Evolutionary conservation across 2,797 vertebrate species (phyloP), one percentile per base, ranked within the genome.

Genomic region (Monodelphis domestica): DNA sequence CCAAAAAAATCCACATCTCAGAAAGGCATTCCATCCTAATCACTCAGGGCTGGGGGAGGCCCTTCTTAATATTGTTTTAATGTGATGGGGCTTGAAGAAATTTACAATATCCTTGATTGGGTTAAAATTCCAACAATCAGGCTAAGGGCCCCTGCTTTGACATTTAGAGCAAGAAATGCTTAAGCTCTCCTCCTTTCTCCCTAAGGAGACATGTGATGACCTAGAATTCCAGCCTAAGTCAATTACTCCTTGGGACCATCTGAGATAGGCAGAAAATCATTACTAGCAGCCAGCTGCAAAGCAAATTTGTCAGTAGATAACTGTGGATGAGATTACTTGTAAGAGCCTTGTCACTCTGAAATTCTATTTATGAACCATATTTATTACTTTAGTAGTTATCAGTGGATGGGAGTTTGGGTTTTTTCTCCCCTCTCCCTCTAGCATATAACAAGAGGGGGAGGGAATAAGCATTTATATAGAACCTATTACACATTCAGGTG

Each of bases 21-120:
- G 6, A 78, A 78, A 78, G 70, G 70, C 70, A 78, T 78, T 78
- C 70, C 70, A 78, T 21, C 38, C 38, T 78, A 78, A 78, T 78
- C 70, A 78, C 70, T 78, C 70, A 78, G 38, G 70, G 38, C 87
- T 53, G 52, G 51, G 87, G 52, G 50, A 88, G 50, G 87, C 51
- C 30, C 5, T 53, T 88, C 30, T 21, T 88, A 51, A 88, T 88
- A 51, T 52, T 53, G 51, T 88, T 88, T 88, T 88, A 88, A 53
- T 53, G 52, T 88, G 52, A 88, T 53, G 87, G 87, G 52, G 52
- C 52, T 53, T 88, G 87, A 88, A 88, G 87, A 88, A 88, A 51
- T 88, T 88, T 51, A 88, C 87, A 33, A 53, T 30, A 4, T 52
- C 28, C 52, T 88, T 88, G 87, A 53, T 53, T 88, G 87, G 87